Percentiles rank a stretch among this genome's conserved stretches.
Conservation (phyloP, 1,140 invertebrate species). For the Popillia japonica region DNA sequence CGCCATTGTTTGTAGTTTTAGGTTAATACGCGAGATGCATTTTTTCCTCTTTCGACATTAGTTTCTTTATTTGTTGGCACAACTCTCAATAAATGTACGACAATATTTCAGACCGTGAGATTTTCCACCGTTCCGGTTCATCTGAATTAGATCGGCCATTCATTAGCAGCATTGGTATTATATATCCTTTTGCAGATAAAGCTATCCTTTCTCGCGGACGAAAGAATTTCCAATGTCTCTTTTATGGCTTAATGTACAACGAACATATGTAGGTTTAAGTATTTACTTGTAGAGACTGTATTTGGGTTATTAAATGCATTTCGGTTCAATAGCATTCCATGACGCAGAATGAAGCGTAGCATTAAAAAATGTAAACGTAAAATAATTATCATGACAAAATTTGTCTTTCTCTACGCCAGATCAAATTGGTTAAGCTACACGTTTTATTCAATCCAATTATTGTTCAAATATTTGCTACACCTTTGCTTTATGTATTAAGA, state of each 20-base stretch:
- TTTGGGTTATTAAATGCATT: background rate
- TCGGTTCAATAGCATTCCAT: background rate
- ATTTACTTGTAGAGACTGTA: background rate
- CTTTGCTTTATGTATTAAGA: background rate
- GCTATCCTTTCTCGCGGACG: background rate
- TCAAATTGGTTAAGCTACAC: too few species aligned
- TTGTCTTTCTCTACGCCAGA: too few species aligned
- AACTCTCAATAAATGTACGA: slow-evolving; percentile 1
- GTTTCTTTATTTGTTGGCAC: background rate
- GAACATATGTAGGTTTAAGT: background rate
- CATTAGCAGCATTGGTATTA: slow-evolving; percentile 11
- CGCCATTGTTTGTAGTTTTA: slow-evolving; percentile 35
- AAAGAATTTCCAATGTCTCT: slow-evolving; percentile 21
- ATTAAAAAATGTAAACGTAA: too few species aligned
- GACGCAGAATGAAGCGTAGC: too few species aligned
- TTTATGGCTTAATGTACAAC: background rate
- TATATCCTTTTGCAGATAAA: background rate
- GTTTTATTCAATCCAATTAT: too few species aligned
- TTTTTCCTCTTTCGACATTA: background rate
- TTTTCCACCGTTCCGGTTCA: slow-evolving; percentile 25
- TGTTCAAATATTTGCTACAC: too few species aligned
- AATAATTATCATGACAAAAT: too few species aligned
- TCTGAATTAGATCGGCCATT: slow-evolving; percentile 33
- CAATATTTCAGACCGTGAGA: slow-evolving; percentile 32
- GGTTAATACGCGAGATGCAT: slow-evolving; percentile 27